These are phyloP conservation scores for Drosophila trapezifrons DNA, from an alignment of 1,140 invertebrate genomes.

Conservation along the genomic window DNA sequence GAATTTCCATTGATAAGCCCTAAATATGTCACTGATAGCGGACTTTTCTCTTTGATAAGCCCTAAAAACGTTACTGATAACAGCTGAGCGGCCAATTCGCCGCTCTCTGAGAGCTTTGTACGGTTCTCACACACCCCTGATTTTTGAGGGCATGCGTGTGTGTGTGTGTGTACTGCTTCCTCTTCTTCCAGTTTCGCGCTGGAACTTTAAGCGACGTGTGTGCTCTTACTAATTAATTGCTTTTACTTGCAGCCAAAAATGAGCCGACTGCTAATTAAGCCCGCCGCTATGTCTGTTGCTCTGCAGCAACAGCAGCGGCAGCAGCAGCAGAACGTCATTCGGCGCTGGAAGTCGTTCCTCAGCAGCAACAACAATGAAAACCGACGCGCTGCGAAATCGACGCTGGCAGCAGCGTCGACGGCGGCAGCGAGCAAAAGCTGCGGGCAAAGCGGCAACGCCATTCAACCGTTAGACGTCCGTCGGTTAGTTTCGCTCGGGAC, in stretches of 20 bases:
- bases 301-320: slow-evolving; percentile 40
- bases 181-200: slow-evolving; percentile 13
- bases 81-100: slow-evolving; percentile 16
- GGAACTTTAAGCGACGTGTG: slow-evolving; percentile 12
- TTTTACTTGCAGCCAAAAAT: slow-evolving; percentile 28
- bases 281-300: slow-evolving; percentile 38
- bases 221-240: not conserved
- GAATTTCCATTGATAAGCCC: slow-evolving; percentile 18
- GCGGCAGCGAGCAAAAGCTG: slow-evolving; percentile 51
- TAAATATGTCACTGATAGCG: slow-evolving; percentile 9
- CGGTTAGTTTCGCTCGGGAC: slow-evolving; percentile 52
- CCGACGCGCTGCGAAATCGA: slow-evolving; percentile 41
- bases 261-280: slow-evolving; percentile 51
- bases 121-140: slow-evolving; percentile 10
- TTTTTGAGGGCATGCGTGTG: not conserved
- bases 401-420: slow-evolving; percentile 24
- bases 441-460: slow-evolving; percentile 63
- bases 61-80: slow-evolving; percentile 13
- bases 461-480: slow-evolving; percentile 63
- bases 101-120: slow-evolving; percentile 15
- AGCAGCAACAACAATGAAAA: slow-evolving; percentile 46
- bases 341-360: slow-evolving; percentile 74
- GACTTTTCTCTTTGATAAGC: slow-evolving; percentile 7
- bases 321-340: slow-evolving; percentile 59
- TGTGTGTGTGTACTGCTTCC: not conserved